Percentiles rank a stretch among this genome's conserved stretches.
Evolutionary conservation across 2,113 vertebrate genomes (phyloP).

Genomic region (Nesoenas mayeri): DNA sequence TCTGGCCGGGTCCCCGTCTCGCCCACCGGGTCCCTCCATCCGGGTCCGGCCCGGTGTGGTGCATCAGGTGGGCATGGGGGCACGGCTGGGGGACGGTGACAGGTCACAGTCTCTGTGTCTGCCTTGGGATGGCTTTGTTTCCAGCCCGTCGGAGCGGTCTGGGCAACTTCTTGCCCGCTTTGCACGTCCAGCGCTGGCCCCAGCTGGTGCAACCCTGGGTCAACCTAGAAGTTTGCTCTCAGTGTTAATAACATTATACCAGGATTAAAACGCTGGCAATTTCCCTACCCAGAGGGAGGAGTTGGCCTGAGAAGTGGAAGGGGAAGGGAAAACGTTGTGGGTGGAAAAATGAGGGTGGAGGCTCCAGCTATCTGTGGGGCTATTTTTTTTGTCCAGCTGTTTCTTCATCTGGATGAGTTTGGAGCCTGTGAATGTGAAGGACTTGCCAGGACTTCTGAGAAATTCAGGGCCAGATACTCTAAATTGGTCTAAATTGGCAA

Average conservation of each 20-base stretch:
- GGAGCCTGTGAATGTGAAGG: constrained; percentile 23
- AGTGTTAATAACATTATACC: background rate
- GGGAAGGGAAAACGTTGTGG: constrained; percentile 39
- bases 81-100: accelerated
- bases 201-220: background rate
- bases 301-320: background rate
- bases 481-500: constrained; percentile 10
- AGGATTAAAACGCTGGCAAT: background rate
- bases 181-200: background rate
- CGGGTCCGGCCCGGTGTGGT: background rate
- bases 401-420: constrained; percentile 34
- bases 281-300: background rate
- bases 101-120: background rate
- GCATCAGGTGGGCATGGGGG: background rate
- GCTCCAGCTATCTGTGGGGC: constrained; percentile 34
- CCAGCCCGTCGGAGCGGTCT: background rate
- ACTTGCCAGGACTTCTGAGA: constrained; percentile 55
- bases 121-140: background rate
- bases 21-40: background rate
- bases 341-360: constrained; percentile 53
- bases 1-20: no score
- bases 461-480: background rate
- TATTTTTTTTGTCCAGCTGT: constrained; percentile 58
- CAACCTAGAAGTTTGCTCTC: accelerated
- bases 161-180: background rate